Evolutionary conservation across 2,888 invertebrate species (phyloP), one percentile per base, ranked within the genome.

Genomic region (Trichogramma dendrolimi): DNA sequence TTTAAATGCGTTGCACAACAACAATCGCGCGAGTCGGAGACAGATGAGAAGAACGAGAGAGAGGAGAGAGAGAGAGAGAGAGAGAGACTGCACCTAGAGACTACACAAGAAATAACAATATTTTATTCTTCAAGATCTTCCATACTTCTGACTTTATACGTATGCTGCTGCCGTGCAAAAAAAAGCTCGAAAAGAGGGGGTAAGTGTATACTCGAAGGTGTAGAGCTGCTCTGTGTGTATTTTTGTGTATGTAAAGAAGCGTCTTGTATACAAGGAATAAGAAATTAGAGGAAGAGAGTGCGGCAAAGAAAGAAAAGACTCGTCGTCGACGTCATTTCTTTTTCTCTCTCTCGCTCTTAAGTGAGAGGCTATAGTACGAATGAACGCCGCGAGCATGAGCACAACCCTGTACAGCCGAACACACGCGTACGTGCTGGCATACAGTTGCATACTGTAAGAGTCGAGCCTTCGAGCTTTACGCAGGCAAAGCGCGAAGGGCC

Each of bases 211-310:
- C 27, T 27, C 27, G 27, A 27, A 27, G 27, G 27, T 27, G 27
- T 27, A 27, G 27, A 27, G 1, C 27, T 27, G 27, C 3, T 3
- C 27, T 27, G 27, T 27, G 27, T 27, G 27, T 27, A 27, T 27
- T 27, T 27, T 27, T 3, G 2, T 2, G 14, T 14, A 14, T 14
- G 14, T 14, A 14, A 14, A 14, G 14, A 27, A 27, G 27, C 27
- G 27, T 27, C 27, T 27, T 51, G 62, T 60, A 61, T 65, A 65
- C 56, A 65, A 62, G 65, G 65, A 63, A 65, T 65, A 65, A 65
- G 63, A 65, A 65, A 65, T 65, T 61, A 65, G 63, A 65, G 61
- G 61, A 61, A 63, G 62, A 61, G 63, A 65, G 65, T 27, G 27
- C 3, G 27, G 27, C 27, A 27, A 27, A 27, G 27, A 3, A 27